Conservation (phyloP, 2,888 invertebrate genomes). For the Diploptera punctata region DNA sequence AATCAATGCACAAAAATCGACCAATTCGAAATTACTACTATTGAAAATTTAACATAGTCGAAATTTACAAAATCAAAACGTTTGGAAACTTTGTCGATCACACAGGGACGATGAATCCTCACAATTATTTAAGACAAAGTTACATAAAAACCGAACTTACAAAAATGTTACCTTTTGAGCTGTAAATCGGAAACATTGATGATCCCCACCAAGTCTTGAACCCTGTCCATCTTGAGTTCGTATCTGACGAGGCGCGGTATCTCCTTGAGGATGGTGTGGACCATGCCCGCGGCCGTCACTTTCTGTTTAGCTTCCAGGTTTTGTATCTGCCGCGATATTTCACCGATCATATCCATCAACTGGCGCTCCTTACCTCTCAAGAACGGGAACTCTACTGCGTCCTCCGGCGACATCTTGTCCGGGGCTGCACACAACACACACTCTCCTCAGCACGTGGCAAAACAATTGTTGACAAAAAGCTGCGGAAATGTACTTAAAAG, state of each 20-base stretch:
- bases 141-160: too few relatives aligned
- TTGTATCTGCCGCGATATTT: conserved; percentile 48
- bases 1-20: too few relatives aligned
- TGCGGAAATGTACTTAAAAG: conserved; percentile 33
- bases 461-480: too few relatives aligned
- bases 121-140: too few relatives aligned
- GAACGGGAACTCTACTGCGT: conserved; percentile 65
- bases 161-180: conserved; percentile 6
- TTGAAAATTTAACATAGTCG: too few relatives aligned
- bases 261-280: conserved; percentile 50
- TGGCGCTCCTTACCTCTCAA: conserved; percentile 66
- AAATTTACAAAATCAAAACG: too few relatives aligned
- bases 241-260: conserved; percentile 61
- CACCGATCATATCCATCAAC: conserved; percentile 60
- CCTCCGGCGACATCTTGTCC: conserved; percentile 53
- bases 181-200: conserved; percentile 62
- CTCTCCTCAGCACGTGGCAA: too few relatives aligned
- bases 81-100: too few relatives aligned
- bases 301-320: conserved; percentile 47
- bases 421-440: conserved; percentile 5
- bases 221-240: conserved; percentile 66
- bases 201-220: conserved; percentile 65
- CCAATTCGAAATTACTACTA: too few relatives aligned
- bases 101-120: too few relatives aligned
- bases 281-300: conserved; percentile 45